Conservation (phyloP, 2,113 vertebrate genomes). For the Bos taurus region ARS-UCD2.0 NC_037345.1:42326001-42326500, state of each 20-base stretch:
- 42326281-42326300: neutral
- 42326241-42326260: neutral
- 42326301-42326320: neutral
- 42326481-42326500: neutral
- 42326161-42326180: neutral
- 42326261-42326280: neutral
- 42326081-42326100: neutral
- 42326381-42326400: neutral
- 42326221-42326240: neutral
- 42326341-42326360: neutral
- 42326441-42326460: neutral
- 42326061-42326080: neutral
- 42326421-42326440: neutral
- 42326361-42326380: neutral
- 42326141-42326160: neutral
- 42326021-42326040: neutral
- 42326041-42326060: accelerated
- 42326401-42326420: neutral
- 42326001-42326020: neutral
- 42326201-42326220: neutral
- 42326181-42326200: neutral
- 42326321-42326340: neutral
- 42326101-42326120: too few species aligned
- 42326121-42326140: neutral
- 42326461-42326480: neutral